These are phyloP conservation scores for Encarsia formosa DNA, from an alignment of 2,888 invertebrate species.

Conservation along the genomic window DNA sequence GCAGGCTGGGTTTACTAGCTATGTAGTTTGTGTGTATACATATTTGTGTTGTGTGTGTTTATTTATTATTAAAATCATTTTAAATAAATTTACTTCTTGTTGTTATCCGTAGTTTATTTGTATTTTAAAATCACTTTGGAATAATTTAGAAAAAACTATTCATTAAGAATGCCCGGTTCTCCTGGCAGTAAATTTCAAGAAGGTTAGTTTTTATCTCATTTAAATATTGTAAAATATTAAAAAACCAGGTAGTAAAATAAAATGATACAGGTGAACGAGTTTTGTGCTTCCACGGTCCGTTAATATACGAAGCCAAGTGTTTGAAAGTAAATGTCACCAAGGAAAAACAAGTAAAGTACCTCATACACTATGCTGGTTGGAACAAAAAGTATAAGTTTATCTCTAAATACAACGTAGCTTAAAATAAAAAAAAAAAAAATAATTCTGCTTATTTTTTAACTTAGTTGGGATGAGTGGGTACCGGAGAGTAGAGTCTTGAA, in stretches of 20 bases:
- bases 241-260: neutral
- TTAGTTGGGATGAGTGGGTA: slow-evolving; percentile 88
- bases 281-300: slow-evolving; percentile 88
- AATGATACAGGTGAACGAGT: slow-evolving; percentile 71
- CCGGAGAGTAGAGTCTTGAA: slow-evolving; percentile 86
- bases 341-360: slow-evolving; percentile 81
- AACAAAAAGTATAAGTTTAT: slow-evolving; percentile 80
- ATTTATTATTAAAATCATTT: no score
- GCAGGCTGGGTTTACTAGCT: no score
- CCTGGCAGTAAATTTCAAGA: slow-evolving; percentile 24
- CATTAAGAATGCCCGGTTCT: slow-evolving; percentile 13
- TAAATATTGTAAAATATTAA: neutral
- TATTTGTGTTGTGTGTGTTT: no score
- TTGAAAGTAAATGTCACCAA: slow-evolving; percentile 74
- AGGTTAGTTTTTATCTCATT: slow-evolving; percentile 4
- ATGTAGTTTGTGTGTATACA: no score
- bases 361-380: slow-evolving; percentile 94
- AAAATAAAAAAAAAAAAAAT: neutral
- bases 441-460: slow-evolving; percentile 34
- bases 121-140: neutral
- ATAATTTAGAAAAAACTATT: slow-evolving; percentile 9
- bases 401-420: neutral
- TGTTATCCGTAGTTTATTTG: no score
- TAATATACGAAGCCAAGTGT: slow-evolving; percentile 93
- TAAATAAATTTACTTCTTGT: no score